A percentile compares a stretch with the other conserved stretches of the same genome.
Evolutionary conservation across 2,888 invertebrate species (phyloP).

Genomic region (Andrena camellia): DNA sequence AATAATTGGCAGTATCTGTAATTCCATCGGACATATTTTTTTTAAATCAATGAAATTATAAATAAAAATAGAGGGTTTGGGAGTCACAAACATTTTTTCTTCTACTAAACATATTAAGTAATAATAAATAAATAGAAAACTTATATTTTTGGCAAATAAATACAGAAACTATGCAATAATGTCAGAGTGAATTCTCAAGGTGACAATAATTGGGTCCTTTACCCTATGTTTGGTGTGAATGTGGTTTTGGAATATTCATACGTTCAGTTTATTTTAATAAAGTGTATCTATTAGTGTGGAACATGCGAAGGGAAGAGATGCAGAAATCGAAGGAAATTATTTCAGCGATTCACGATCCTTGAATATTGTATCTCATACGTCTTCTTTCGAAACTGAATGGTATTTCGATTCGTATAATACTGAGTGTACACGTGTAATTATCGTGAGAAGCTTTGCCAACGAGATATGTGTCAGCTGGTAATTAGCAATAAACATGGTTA

Average conservation of each 20-base stretch:
- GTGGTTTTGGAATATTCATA: background rate
- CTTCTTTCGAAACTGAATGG: background rate
- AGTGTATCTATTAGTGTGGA: too few species aligned
- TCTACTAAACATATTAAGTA: too few species aligned
- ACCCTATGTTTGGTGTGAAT: background rate
- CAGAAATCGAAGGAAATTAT: too few species aligned
- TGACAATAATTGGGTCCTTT: background rate
- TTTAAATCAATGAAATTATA: too few species aligned
- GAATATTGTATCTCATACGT: background rate
- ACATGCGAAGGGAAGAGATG: background rate
- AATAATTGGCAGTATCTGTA: too few species aligned
- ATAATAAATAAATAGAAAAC: too few species aligned
- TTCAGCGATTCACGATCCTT: too few species aligned
- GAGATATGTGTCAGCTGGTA: background rate
- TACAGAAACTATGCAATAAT: background rate
- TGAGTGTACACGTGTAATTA: background rate
- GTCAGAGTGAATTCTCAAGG: background rate
- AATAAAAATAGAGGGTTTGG: too few species aligned
- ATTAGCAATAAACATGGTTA: constrained; percentile 7
- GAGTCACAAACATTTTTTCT: too few species aligned
- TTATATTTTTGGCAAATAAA: too few species aligned
- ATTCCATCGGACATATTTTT: too few species aligned
- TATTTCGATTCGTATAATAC: background rate
- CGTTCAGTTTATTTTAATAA: background rate
- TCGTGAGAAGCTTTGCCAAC: background rate